Evolutionary conservation across 2,888 invertebrate species (phyloP).

Genomic region (Labia minor): DNA sequence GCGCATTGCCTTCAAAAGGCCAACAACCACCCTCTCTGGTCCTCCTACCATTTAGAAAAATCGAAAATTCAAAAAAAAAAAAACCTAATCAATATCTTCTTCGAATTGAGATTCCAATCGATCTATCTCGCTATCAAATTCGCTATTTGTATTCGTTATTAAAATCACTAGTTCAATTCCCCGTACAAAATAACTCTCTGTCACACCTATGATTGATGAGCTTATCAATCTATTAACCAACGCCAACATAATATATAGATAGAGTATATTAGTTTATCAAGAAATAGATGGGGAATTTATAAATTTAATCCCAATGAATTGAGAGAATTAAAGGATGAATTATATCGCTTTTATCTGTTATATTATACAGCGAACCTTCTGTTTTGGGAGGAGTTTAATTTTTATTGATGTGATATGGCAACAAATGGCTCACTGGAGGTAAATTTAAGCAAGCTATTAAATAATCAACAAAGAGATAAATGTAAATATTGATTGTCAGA

Average conservation of each 20-base stretch:
- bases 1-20: not conserved
- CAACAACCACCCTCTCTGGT: not conserved
- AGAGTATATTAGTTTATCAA: not conserved
- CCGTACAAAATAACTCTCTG: not conserved
- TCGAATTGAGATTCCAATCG: not conserved
- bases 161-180: not conserved
- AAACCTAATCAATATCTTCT: not conserved
- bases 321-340: not conserved
- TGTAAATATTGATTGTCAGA: too few species aligned
- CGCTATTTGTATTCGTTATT: not conserved
- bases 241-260: not conserved
- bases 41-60: not conserved
- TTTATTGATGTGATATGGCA: too few species aligned
- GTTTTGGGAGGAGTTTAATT: too few species aligned
- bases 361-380: too few species aligned
- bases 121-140: too few species aligned
- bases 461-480: too few species aligned
- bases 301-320: not conserved
- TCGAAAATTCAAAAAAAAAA: not conserved
- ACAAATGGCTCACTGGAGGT: too few species aligned
- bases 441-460: too few species aligned
- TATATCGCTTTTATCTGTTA: too few species aligned
- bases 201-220: not conserved
- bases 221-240: constrained; percentile 6
- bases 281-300: not conserved